Conservation (phyloP, 1,140 invertebrate species). For the Lepidurus couesii region DNA sequence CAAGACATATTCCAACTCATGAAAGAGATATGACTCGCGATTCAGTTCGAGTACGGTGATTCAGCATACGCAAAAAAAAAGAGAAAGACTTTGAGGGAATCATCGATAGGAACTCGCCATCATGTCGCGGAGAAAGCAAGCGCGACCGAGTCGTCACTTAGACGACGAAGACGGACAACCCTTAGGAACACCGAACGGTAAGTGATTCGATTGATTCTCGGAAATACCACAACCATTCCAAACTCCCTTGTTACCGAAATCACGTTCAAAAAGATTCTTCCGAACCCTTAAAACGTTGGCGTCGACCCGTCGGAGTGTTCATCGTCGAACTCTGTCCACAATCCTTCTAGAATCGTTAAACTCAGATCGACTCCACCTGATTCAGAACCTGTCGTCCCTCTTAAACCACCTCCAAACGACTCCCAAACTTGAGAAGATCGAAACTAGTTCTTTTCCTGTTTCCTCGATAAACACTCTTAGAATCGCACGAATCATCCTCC, state of each 20-base stretch:
- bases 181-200: neutral
- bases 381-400: too few species aligned
- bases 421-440: neutral
- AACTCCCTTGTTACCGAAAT: neutral
- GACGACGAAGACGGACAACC: slow-evolving; percentile 44
- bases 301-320: neutral
- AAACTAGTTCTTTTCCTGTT: too few species aligned
- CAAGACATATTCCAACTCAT: too few species aligned
- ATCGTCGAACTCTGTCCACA: neutral
- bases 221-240: neutral
- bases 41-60: neutral
- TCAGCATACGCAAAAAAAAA: neutral
- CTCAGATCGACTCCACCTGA: too few species aligned
- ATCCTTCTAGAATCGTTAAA: neutral
- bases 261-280: neutral
- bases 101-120: slow-evolving; percentile 28
- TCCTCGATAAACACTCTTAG: too few species aligned
- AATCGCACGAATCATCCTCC: too few species aligned
- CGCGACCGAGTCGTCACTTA: slow-evolving; percentile 51
- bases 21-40: too few species aligned
- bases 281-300: neutral
- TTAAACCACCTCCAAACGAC: neutral
- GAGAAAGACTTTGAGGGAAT: neutral
- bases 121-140: slow-evolving; percentile 58
- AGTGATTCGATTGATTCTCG: slow-evolving; percentile 17